Evolutionary conservation across 1,140 invertebrate genomes (phyloP).

Genomic region (Doryteuthis pealeii): DNA sequence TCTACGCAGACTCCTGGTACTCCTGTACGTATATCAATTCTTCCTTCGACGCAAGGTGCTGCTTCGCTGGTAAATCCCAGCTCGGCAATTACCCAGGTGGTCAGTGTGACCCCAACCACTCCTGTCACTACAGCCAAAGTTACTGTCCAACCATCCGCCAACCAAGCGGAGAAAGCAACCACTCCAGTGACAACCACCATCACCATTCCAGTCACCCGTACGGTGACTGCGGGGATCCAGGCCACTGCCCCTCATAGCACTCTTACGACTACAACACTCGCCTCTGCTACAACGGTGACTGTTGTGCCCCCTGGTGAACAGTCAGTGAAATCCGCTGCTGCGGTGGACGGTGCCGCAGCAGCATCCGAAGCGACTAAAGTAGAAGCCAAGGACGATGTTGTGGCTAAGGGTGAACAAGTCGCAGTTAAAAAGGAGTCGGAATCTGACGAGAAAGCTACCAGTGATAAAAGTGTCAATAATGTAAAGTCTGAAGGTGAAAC

Average conservation of each 20-base stretch:
- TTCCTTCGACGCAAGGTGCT: conserved; percentile 3
- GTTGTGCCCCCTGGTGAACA: background rate
- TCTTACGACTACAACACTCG: background rate
- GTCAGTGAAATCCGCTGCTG: background rate
- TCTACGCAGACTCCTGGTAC: background rate
- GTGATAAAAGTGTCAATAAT: background rate
- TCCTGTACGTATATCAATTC: conserved; percentile 12
- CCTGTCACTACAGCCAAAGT: conserved; percentile 23
- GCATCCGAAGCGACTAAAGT: background rate
- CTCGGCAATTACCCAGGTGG: conserved; percentile 15
- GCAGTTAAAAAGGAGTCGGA: background rate
- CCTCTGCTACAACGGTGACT: background rate
- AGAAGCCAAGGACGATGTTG: background rate
- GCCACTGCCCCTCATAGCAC: no score
- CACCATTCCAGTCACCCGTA: background rate
- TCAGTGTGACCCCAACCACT: conserved; percentile 2
- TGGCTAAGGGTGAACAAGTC: background rate
- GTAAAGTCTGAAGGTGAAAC: background rate
- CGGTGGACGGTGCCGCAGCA: background rate
- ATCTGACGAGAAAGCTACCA: background rate
- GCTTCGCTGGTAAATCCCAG: background rate
- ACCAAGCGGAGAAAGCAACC: conserved; percentile 28
- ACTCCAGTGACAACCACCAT: conserved; percentile 20
- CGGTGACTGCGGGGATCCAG: background rate
- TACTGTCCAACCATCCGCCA: conserved; percentile 46